Base-by-base conservation (phyloP, 2,113 vertebrate species). In the Dolichotis patagonum region DNA sequence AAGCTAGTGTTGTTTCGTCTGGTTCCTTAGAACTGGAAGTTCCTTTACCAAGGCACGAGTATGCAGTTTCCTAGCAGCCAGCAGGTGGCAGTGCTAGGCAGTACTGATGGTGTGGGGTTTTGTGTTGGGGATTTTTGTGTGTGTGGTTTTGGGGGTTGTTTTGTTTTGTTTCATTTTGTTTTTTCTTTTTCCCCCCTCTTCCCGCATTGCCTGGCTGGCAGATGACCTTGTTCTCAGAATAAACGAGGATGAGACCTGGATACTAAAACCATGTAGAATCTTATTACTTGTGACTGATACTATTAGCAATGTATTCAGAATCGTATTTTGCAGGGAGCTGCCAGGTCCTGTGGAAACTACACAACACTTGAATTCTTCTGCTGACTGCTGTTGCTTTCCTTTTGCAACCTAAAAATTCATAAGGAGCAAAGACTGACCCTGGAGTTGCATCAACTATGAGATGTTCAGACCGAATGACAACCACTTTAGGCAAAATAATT, bases 71-170 rank as follows among this genome's bases (percentile, higher is more conserved):
- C 1, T 0, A 14, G 1, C 1, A 17, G 16, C 96, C 98, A 85
- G 97, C 88, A 94, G 97, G 85, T 98, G 98, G 97, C 98, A 96
- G 0, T 32, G 58, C 94, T 3, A 11, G 96, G 94, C 84, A 97
- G 75, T 1, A 0, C 84, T 88, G 69, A 3, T 5, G 38, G 38
- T 14, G 41, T 43, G 26, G 28, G 73, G 73, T 43, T 69, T 69
- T 69, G 3, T 67, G 63, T 35, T 67, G 30, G 30, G 30, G 56
- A 20, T 58, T 58, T 69, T 3, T 41, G 20, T 41, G n/a, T 73
- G 38, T 73, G 71, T 75, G 22, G 65, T 16, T 43, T 28, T 13
- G 5, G 1, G 22, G 11, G 16, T 17, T n/a, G 32, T 7, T 69
- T 69, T 69, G 35, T 0, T 85, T 67, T 52, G 52, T 52, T 78